Evolutionary conservation across 1,140 invertebrate genomes (phyloP).

Genomic region (Phymastichus coffea): DNA sequence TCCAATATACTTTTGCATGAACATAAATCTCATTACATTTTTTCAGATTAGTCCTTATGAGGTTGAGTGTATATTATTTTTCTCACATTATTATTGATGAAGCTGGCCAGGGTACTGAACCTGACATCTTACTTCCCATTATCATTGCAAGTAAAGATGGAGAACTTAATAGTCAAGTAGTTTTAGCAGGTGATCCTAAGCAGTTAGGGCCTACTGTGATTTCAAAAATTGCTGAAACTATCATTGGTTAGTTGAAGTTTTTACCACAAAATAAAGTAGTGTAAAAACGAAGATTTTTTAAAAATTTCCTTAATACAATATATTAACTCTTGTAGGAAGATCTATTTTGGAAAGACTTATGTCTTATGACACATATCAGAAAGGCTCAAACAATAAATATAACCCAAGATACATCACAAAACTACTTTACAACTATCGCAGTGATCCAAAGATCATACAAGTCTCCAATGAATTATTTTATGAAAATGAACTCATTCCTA

Average conservation of each 20-base stretch:
- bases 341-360: no score
- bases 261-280: no score
- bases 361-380: no score
- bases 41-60: constrained; percentile 36
- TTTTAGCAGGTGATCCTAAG: neutral
- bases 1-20: neutral
- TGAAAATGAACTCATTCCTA: constrained; percentile 55
- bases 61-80: constrained; percentile 61
- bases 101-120: constrained; percentile 79
- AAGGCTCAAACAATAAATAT: no score
- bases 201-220: neutral
- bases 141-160: constrained; percentile 45
- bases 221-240: no score
- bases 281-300: no score
- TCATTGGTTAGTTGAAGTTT: no score
- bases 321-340: no score
- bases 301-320: no score
- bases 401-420: constrained; percentile 64
- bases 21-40: neutral
- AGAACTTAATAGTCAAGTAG: constrained; percentile 3
- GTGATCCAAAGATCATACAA: constrained; percentile 61
- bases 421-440: constrained; percentile 67
- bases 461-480: constrained; percentile 68
- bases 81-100: constrained; percentile 85
- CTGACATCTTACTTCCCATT: constrained; percentile 72